Conservation (phyloP, 2,113 vertebrate species). For the Periophthalmus modestus region DNA sequence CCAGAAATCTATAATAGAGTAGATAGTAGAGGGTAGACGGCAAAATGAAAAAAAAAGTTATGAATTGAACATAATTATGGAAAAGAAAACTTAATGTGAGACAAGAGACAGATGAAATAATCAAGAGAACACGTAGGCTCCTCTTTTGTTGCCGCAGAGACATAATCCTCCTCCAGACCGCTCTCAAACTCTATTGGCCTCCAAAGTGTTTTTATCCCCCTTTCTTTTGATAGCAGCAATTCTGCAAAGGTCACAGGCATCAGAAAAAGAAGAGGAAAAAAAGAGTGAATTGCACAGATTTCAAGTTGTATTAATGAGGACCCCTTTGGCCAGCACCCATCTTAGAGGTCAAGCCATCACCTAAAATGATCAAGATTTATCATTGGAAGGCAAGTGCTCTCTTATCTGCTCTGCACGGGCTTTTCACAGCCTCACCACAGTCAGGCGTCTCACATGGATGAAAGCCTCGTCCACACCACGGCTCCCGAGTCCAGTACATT, state of each 20-base stretch:
- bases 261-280: slow-evolving; percentile 65
- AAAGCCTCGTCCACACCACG: slow-evolving; percentile 71
- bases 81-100: background rate
- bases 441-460: slow-evolving; percentile 74
- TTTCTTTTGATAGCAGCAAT: slow-evolving; percentile 75
- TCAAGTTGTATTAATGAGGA: slow-evolving; percentile 84
- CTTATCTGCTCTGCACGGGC: slow-evolving; percentile 74
- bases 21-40: too few species aligned
- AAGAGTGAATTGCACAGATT: slow-evolving; percentile 77
- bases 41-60: background rate
- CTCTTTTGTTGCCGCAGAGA: slow-evolving; percentile 15
- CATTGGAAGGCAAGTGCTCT: slow-evolving; percentile 70
- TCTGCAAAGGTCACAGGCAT: slow-evolving; percentile 80
- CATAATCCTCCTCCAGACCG: slow-evolving; percentile 56
- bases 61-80: background rate
- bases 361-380: slow-evolving; percentile 85
- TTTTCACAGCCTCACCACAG: slow-evolving; percentile 76
- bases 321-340: slow-evolving; percentile 66
- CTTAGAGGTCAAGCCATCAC: slow-evolving; percentile 81
- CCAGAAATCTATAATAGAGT: too few species aligned
- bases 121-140: background rate
- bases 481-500: slow-evolving; percentile 71
- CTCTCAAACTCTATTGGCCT: slow-evolving; percentile 57
- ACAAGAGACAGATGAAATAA: background rate
- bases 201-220: slow-evolving; percentile 46